Conservation (phyloP, 64 coral and sea anemone species). For the Actinia equina region DNA sequence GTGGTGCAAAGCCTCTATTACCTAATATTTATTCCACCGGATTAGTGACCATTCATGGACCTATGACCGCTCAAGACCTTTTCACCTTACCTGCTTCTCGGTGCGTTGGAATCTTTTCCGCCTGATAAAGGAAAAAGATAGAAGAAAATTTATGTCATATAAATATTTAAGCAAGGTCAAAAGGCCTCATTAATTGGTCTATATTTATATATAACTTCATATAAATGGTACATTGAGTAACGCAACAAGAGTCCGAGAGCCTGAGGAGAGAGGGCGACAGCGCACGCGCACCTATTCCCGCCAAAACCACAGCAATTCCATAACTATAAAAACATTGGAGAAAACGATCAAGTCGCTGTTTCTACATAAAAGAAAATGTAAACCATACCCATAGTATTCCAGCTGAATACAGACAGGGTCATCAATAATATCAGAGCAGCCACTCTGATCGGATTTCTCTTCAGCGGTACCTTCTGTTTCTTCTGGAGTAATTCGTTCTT, state of each 20-base stretch:
- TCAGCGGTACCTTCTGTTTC: not conserved
- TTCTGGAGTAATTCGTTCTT: not conserved
- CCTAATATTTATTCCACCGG: no score
- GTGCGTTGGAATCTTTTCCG: conserved; percentile 23
- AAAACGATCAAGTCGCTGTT: no score
- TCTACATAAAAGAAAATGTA: not conserved
- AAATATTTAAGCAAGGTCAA: no score
- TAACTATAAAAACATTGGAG: no score
- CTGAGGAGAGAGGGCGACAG: not conserved
- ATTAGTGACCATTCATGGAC: no score
- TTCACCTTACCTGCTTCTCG: conserved; percentile 12
- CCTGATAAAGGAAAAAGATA: conserved; percentile 2
- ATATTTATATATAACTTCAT: no score
- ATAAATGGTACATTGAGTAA: not conserved
- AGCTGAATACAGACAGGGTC: conserved; percentile 45
- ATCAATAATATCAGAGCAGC: conserved; percentile 3
- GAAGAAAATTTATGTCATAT: no score
- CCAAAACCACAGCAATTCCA: no score
- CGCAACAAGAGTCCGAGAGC: not conserved
- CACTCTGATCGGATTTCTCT: not conserved
- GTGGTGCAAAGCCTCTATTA: no score
- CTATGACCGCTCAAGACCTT: no score
- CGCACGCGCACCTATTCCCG: not conserved
- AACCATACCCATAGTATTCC: conserved; percentile 57
- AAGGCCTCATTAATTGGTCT: no score